Evolutionary conservation across 2,888 invertebrate genomes (phyloP).

Genomic region (Lingula anatina): DNA sequence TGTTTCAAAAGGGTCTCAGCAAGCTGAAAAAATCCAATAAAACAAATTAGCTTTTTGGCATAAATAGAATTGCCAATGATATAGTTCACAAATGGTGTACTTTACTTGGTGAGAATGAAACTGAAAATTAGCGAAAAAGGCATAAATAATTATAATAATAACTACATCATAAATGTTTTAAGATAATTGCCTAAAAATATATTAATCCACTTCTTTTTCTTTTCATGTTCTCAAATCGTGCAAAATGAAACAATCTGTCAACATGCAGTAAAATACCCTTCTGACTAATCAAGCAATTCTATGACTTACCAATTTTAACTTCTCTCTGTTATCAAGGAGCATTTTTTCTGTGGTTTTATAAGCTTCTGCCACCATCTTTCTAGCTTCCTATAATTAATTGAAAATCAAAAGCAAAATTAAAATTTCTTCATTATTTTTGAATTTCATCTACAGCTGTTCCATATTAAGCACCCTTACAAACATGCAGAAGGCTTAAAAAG

Average conservation of each 20-base stretch:
- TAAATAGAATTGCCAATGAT: not conserved
- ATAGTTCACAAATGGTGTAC: too few relatives aligned
- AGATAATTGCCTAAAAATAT: too few relatives aligned
- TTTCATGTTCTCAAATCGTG: not conserved
- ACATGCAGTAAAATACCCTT: not conserved
- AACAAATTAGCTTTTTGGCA: not conserved
- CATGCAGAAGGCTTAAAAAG: too few relatives aligned
- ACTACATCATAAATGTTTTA: too few relatives aligned
- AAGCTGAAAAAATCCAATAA: constrained; percentile 20
- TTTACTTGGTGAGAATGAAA: too few relatives aligned
- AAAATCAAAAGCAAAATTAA: too few relatives aligned
- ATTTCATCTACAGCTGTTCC: too few relatives aligned
- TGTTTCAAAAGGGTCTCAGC: constrained; percentile 52
- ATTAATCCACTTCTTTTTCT: too few relatives aligned
- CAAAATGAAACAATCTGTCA: not conserved
- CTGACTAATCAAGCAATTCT: not conserved
- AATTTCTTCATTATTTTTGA: too few relatives aligned
- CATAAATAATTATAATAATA: too few relatives aligned
- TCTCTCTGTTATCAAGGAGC: constrained; percentile 70
- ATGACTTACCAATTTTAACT: constrained; percentile 57
- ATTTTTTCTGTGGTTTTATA: constrained; percentile 78
- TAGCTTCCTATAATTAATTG: constrained; percentile 61
- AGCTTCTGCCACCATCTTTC: constrained; percentile 69
- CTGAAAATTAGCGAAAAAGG: too few relatives aligned
- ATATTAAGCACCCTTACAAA: too few relatives aligned